Conservation (phyloP, 2,888 invertebrate species). For the Meganola albula region DNA sequence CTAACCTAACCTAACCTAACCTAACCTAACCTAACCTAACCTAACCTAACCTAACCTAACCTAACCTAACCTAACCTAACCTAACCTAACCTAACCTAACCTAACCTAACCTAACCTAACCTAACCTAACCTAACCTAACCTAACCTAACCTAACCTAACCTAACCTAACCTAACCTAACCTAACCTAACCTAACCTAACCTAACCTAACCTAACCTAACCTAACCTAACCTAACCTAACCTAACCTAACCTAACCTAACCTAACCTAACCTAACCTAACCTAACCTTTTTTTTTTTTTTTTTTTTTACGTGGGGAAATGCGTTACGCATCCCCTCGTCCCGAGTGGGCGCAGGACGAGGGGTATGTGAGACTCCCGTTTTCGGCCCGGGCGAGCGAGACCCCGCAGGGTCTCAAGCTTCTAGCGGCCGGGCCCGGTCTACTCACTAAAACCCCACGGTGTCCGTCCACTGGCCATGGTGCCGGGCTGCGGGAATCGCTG, state of each 20-base stretch:
- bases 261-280: conserved; percentile 15
- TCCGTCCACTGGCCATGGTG: background rate
- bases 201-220: conserved; percentile 23
- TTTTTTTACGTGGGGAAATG: background rate
- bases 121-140: conserved; percentile 26
- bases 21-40: conserved; percentile 22
- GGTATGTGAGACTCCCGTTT: too few relatives aligned
- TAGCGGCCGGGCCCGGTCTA: background rate
- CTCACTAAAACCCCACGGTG: background rate
- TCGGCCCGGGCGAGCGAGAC: background rate
- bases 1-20: conserved; percentile 20
- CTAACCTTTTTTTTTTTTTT: conserved; percentile 3
- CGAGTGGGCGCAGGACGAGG: background rate
- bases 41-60: conserved; percentile 24
- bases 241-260: conserved; percentile 16
- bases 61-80: conserved; percentile 27
- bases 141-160: conserved; percentile 24
- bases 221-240: conserved; percentile 14
- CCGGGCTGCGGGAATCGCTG: background rate
- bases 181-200: conserved; percentile 26
- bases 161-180: conserved; percentile 21
- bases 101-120: conserved; percentile 26
- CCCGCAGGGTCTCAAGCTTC: background rate
- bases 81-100: conserved; percentile 27
- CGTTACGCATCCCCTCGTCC: too few relatives aligned